Evolutionary conservation across 2,888 invertebrate species (phyloP).

Genomic region (Pheosia gnoma): DNA sequence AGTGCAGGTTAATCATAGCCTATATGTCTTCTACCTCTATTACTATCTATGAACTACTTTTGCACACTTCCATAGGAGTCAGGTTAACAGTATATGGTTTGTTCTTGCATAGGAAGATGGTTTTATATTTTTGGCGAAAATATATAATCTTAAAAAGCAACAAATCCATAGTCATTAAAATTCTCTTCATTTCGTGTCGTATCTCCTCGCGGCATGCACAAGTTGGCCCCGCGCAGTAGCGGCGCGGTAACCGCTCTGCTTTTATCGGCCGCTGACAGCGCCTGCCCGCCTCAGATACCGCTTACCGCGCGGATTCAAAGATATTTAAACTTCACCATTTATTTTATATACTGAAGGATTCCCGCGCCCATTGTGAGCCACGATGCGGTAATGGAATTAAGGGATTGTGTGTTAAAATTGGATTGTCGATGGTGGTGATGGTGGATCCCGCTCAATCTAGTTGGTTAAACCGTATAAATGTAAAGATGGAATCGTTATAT

Average conservation of each 20-base stretch:
- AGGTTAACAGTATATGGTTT: no score
- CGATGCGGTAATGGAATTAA: conserved; percentile 25
- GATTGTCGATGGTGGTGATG: not conserved
- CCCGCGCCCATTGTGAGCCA: conserved; percentile 25
- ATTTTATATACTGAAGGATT: conserved; percentile 48
- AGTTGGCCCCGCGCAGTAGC: not conserved
- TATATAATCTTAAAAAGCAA: not conserved
- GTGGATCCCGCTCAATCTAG: no score
- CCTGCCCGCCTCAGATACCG: conserved; percentile 51
- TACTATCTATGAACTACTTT: no score
- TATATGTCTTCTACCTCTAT: not conserved
- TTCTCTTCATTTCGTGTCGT: conserved; percentile 4
- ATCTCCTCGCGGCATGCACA: not conserved
- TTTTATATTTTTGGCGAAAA: no score
- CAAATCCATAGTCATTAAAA: conserved; percentile 12
- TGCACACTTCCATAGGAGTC: no score
- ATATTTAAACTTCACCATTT: conserved; percentile 59
- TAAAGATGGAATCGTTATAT: no score
- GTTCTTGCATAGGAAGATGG: no score
- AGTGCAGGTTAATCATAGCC: not conserved
- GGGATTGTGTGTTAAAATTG: not conserved
- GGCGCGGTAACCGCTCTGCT: conserved; percentile 21
- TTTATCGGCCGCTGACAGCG: conserved; percentile 52
- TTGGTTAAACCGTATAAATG: no score
- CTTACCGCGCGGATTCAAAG: conserved; percentile 42